Base-by-base conservation (phyloP, 2,888 invertebrate species). In the Phytoseiulus persimilis region DNA sequence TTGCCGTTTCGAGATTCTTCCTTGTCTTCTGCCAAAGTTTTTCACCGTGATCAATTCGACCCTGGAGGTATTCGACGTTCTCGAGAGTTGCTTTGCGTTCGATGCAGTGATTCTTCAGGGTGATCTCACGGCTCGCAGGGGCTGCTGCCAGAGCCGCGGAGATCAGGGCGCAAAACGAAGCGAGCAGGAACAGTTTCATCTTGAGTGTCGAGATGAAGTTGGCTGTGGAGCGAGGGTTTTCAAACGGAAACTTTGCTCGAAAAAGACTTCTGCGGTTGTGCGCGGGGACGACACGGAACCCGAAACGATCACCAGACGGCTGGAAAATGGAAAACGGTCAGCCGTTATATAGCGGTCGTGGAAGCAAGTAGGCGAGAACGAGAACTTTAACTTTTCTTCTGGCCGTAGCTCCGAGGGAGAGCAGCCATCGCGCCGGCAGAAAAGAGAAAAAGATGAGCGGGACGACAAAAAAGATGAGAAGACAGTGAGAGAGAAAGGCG, bases 51-150 rank as follows among this genome's bases (percentile, higher is more conserved):
- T 87, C 87, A 1, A 87, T 87, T 23, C 87, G 32, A 28, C 87
- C 87, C 45, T 87, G 87, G n/a, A 87, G 87, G 33, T 87, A 87
- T 0, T 32, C 87, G 32, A 87, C 87, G n/a, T 87, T 87, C 31
- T 87, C 87, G 32, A 87, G 87, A n/a, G 87, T 87, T 39, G 87
- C 87, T 23, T 87, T 87, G n/a, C 87, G 31, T 87, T 87, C 87
- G 45, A 87, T 87, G 87, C 87, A 87, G 87, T 87, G 39, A 23
- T 87, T 87, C 87, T 87, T 87, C 45, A 87, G 14, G 32, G 11
- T 87, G 87, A 87, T 87, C 9, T 87, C 87, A 18, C 87, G 32
- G 65, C 65, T 65, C 23, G 28, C 65, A 2, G 65, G 65, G 11
- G 65, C 28, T 23, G 65, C 65, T 14, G 65, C 5, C 65, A 14